These are phyloP conservation scores for Phrynocephalus guinanensis DNA, from an alignment of 2,797 vertebrate genomes.

Conservation along the genomic window DNA sequence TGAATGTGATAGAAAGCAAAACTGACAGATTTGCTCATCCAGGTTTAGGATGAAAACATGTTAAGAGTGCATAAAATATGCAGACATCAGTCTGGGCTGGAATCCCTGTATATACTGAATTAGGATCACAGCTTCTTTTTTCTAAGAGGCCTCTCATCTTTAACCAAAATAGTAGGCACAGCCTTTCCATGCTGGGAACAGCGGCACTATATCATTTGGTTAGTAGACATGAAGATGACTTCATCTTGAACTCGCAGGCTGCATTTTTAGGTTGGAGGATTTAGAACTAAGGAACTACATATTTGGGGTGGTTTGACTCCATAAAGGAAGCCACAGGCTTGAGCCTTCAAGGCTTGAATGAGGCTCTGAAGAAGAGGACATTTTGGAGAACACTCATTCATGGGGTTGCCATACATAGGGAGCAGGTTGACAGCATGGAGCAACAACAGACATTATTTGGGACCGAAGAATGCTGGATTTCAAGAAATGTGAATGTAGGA, in stretches of 20 bases:
- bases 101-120: background rate
- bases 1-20: background rate
- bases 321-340: no score
- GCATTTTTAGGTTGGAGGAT: no score
- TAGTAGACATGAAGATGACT: background rate
- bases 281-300: no score
- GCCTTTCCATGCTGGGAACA: background rate
- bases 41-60: background rate
- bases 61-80: no score
- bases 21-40: background rate
- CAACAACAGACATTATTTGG: background rate
- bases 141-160: background rate
- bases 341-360: no score
- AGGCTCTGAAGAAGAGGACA: no score
- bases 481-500: background rate
- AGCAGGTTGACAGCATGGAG: no score
- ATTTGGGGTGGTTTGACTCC: no score
- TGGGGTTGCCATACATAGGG: no score
- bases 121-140: background rate
- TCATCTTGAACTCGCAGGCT: background rate
- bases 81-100: background rate
- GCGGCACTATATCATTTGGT: background rate
- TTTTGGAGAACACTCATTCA: no score
- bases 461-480: background rate
- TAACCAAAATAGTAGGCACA: background rate